A percentile compares a stretch with the other conserved stretches of the same genome.
Conservation (phyloP, 2,797 vertebrate genomes). For the Ptychobarbus kaznakovi region DNA sequence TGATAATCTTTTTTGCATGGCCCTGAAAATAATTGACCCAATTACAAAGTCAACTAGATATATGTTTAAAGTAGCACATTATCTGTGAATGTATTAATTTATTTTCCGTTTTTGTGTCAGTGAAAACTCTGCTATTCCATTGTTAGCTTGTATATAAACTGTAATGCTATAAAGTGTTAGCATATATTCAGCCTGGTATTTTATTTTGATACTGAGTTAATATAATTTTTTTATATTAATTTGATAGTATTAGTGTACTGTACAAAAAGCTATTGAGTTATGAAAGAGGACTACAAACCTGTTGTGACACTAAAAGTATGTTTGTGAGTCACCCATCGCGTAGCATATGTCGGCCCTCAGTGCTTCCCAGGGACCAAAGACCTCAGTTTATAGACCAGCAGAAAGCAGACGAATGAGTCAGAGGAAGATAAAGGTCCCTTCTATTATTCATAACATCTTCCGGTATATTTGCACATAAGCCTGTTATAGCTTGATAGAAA, state of each 20-base stretch:
- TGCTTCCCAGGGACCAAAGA: conserved; percentile 62
- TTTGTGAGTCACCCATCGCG: conserved; percentile 51
- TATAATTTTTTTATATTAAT: not conserved
- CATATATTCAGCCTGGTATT: not conserved
- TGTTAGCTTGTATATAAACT: not conserved
- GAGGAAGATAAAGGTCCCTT: conserved; percentile 51
- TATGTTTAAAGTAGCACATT: not conserved
- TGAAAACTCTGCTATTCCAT: not conserved
- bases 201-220: not conserved
- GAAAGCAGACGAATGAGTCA: conserved; percentile 66
- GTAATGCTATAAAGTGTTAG: not conserved
- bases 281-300: not conserved
- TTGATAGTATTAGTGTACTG: not conserved
- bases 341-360: conserved; percentile 53
- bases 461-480: not conserved
- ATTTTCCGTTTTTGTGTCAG: not conserved
- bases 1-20: conserved; percentile 34
- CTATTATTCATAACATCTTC: conserved; percentile 56
- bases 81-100: not conserved
- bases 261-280: conserved; percentile 1
- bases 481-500: conserved; percentile 25
- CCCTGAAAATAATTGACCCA: conserved; percentile 30
- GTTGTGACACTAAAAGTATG: conserved; percentile 21
- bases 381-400: conserved; percentile 54
- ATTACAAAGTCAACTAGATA: conserved; percentile 17